Evolutionary conservation across 2,888 invertebrate species (phyloP).

Genomic region (Oscheius sp.): DNA sequence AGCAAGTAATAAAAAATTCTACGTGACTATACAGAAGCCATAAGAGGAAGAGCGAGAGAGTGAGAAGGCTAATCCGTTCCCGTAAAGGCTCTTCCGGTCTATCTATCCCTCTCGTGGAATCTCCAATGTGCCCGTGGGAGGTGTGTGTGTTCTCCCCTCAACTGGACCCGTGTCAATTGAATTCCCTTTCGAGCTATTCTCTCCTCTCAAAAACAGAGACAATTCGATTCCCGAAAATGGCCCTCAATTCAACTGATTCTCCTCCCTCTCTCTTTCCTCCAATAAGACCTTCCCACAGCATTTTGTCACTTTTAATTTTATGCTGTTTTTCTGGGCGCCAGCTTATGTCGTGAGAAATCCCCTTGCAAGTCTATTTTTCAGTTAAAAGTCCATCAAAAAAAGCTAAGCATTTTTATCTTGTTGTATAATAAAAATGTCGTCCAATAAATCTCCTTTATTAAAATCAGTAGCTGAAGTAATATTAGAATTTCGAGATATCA

Average conservation of each 20-base stretch:
- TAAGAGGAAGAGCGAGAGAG: neutral
- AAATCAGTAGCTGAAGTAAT: no score
- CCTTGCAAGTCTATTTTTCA: no score
- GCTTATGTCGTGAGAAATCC: no score
- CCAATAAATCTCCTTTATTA: no score
- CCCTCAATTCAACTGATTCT: neutral
- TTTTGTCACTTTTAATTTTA: neutral
- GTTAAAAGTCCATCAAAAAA: no score
- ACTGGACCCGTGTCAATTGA: slow-evolving; percentile 20
- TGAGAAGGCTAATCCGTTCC: slow-evolving; percentile 18
- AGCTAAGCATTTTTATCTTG: no score
- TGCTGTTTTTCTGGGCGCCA: no score
- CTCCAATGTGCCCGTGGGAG: slow-evolving; percentile 7
- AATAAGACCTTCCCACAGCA: neutral
- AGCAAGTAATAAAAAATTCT: no score
- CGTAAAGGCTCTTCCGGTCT: neutral
- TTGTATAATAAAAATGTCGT: no score
- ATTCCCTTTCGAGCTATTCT: slow-evolving; percentile 1
- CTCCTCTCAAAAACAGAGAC: slow-evolving; percentile 16
- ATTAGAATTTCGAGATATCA: no score
- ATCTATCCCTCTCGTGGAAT: slow-evolving; percentile 19
- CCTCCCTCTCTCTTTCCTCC: neutral
- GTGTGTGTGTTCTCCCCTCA: neutral
- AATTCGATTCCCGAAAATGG: neutral
- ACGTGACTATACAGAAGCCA: no score